Conservation (phyloP, 2,888 invertebrate genomes). For the Acanthococcus lagerstroemiae region DNA sequence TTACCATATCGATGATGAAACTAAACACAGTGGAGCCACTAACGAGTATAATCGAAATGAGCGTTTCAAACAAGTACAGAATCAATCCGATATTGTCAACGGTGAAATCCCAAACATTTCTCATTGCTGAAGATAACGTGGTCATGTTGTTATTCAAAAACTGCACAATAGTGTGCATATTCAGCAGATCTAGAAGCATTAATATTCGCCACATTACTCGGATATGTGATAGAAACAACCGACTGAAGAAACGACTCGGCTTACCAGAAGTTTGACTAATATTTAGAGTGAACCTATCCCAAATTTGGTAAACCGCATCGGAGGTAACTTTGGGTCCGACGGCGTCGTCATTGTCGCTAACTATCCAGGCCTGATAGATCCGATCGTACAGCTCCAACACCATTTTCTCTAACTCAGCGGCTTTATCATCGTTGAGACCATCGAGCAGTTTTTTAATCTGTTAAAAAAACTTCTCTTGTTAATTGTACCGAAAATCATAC, state of each 20-base stretch:
- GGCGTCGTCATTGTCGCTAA: conserved; percentile 48
- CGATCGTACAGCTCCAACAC: conserved; percentile 87
- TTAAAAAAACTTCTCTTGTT: neutral
- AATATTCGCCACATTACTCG: no score
- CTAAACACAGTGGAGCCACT: conserved; percentile 84
- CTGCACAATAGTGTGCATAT: conserved; percentile 60
- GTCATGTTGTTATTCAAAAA: conserved; percentile 87
- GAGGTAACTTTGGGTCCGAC: conserved; percentile 64
- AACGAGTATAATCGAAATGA: conserved; percentile 74
- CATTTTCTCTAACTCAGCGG: conserved; percentile 73
- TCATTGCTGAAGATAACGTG: conserved; percentile 72
- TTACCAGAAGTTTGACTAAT: conserved; percentile 65
- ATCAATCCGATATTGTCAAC: conserved; percentile 83
- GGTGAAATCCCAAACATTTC: conserved; percentile 79
- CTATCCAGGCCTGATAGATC: conserved; percentile 85
- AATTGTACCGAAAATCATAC: neutral
- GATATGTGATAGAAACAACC: neutral
- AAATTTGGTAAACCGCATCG: conserved; percentile 59
- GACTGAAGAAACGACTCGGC: conserved; percentile 38
- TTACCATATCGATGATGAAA: conserved; percentile 72
- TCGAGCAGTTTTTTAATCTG: conserved; percentile 67
- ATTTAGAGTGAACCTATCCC: conserved; percentile 60
- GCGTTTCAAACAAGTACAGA: conserved; percentile 73
- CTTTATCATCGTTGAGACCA: conserved; percentile 69
- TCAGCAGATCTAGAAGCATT: conserved; percentile 51